Evolutionary conservation across 2,888 invertebrate species (phyloP), one percentile per base, ranked within the genome.

Genomic region (Drosophila monieri): DNA sequence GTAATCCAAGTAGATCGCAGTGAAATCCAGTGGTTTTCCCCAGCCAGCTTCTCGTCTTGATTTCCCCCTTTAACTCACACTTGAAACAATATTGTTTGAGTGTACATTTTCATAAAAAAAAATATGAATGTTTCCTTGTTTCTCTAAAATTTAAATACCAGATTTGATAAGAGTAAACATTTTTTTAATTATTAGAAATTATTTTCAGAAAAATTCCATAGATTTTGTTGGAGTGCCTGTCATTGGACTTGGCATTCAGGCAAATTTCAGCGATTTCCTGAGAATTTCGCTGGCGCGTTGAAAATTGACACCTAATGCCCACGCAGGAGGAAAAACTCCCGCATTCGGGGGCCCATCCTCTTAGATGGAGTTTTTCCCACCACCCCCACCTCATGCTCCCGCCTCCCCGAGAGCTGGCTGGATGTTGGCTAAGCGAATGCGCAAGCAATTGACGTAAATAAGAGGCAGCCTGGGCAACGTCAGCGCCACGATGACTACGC

Each of bases 401-500:
- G n/a, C 23, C 6, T 10, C 12, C 56, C 9, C 41, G 15, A 21
- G 32, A 18, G 21, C 46, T 57, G 14, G 51, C 55, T 47, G 37
- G 35, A 39, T 37, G 35, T 43, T 64, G 53, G 51, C 60, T 56
- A 62, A 65, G 55, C 59, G 70, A 78, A 72, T 85, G 70, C 78
- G 77, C 83, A 78, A 84, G 85, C 85, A 84, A 79, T 84, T 87
- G 83, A 84, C 87, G 83, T 73, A 87, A 86, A 65, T 85, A 85
- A 83, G 78, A 68, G 76, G 68, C 78, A 74, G 69, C 71, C 73
- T 73, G 72, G 46, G 73, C 52, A 55, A 57, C 73, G 66, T 51
- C 73, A 64, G 62, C 73, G 73, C 47, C 77, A 62, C 47, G 53
- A 54, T 61, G 61, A 48, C 48, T 39, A 60, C 56, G 44, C 72